These are phyloP conservation scores for Athripsodes cinereus DNA, from an alignment of 2,888 invertebrate species.

Conservation along the genomic window DNA sequence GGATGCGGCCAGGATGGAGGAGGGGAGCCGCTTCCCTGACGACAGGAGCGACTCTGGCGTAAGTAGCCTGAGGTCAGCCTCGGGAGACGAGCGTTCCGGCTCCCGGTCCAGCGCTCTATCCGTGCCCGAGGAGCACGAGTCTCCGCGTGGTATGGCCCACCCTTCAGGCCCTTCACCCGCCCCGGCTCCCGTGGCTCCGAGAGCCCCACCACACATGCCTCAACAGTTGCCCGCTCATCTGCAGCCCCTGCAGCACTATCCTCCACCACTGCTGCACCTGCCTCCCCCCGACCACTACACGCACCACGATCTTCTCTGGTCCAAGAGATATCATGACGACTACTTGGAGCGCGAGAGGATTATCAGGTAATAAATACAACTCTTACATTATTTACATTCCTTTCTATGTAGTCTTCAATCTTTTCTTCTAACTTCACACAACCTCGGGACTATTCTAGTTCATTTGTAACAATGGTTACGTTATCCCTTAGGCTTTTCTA, in stretches of 20 bases:
- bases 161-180: slow-evolving; percentile 43
- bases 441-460: too few relatives aligned
- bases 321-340: slow-evolving; percentile 39
- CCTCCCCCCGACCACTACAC: slow-evolving; percentile 33
- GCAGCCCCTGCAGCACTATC: slow-evolving; percentile 33
- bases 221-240: slow-evolving; percentile 32
- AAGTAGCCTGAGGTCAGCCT: slow-evolving; percentile 66
- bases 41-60: slow-evolving; percentile 60
- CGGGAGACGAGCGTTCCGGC: slow-evolving; percentile 70
- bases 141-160: slow-evolving; percentile 42
- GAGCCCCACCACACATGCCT: slow-evolving; percentile 30
- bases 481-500: too few relatives aligned
- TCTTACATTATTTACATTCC: too few relatives aligned
- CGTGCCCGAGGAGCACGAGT: slow-evolving; percentile 63
- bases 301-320: slow-evolving; percentile 37
- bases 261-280: slow-evolving; percentile 32
- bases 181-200: slow-evolving; percentile 29
- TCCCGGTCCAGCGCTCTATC: slow-evolving; percentile 70
- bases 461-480: too few relatives aligned
- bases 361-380: slow-evolving; percentile 1
- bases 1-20: slow-evolving; percentile 31
- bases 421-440: too few relatives aligned
- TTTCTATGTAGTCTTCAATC: too few relatives aligned
- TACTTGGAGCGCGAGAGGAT: slow-evolving; percentile 54
- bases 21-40: slow-evolving; percentile 37